These are phyloP conservation scores for Hystrix cristata DNA, from an alignment of 2,113 vertebrate species.

Conservation along the genomic window DNA sequence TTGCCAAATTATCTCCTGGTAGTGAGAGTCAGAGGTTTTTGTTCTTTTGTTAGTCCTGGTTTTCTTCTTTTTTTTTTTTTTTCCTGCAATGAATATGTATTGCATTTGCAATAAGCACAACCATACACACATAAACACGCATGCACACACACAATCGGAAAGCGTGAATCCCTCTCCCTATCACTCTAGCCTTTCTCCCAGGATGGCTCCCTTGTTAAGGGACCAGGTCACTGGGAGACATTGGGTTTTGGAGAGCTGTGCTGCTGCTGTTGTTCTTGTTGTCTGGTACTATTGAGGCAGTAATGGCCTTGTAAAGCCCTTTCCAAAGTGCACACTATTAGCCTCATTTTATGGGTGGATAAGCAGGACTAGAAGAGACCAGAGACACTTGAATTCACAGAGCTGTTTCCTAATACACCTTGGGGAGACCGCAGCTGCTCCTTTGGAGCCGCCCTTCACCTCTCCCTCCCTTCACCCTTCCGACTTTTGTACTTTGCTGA, in stretches of 20 bases:
- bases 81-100: not conserved
- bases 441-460: too few relatives aligned
- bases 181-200: not conserved
- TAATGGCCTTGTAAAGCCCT: not conserved
- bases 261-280: not conserved
- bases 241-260: not conserved
- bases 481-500: too few relatives aligned
- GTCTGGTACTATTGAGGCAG: not conserved
- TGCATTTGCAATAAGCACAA: not conserved
- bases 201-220: not conserved
- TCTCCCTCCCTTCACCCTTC: not conserved
- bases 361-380: not conserved
- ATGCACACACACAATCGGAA: not conserved
- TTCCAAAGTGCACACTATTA: not conserved
- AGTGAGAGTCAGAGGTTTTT: not conserved
- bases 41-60: not conserved
- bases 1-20: not conserved
- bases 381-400: not conserved
- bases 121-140: not conserved
- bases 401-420: not conserved
- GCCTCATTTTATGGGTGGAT: not conserved
- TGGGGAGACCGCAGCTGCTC: not conserved
- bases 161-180: accelerated
- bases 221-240: not conserved
- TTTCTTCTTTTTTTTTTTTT: not conserved